Conservation (phyloP, 2,797 vertebrate genomes). For the Chanos chanos region DNA sequence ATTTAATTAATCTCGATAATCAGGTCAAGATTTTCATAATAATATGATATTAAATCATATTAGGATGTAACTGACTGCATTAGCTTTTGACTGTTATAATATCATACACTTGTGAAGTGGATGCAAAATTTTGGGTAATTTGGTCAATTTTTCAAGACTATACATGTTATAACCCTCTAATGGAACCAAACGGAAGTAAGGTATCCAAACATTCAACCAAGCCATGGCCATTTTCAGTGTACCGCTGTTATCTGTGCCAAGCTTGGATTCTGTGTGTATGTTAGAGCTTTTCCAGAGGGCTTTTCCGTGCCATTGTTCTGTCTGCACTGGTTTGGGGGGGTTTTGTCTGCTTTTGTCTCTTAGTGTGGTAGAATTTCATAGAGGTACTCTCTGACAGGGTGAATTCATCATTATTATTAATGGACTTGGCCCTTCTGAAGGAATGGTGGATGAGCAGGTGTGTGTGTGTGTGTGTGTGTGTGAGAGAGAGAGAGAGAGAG, state of each 20-base stretch:
- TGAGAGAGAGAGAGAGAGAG: constrained; percentile 1
- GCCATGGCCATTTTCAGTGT: no score
- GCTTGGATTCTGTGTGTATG: not conserved
- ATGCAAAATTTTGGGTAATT: not conserved
- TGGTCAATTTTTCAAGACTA: no score
- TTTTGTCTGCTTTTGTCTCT: constrained; percentile 12
- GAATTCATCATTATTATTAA: constrained; percentile 35
- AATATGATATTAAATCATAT: no score
- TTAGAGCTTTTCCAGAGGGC: no score
- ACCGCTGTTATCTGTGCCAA: no score
- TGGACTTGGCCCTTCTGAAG: constrained; percentile 28
- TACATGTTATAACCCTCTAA: no score
- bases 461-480: constrained; percentile 27
- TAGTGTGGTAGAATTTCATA: constrained; percentile 22
- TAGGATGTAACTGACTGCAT: not conserved
- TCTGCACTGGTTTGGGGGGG: not conserved
- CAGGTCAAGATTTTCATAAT: no score
- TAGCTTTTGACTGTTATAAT: not conserved
- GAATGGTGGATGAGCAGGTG: constrained; percentile 30
- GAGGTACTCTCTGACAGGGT: constrained; percentile 20
- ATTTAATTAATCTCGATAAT: no score
- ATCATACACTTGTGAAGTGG: not conserved
- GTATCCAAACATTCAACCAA: no score
- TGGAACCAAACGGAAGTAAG: no score
- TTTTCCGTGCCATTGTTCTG: not conserved